A percentile compares a stretch with the other conserved stretches of the same genome.
phyloP scores from a whole-genome alignment of 1,140 invertebrate genomes.

The Triops cancriformis region DNA sequence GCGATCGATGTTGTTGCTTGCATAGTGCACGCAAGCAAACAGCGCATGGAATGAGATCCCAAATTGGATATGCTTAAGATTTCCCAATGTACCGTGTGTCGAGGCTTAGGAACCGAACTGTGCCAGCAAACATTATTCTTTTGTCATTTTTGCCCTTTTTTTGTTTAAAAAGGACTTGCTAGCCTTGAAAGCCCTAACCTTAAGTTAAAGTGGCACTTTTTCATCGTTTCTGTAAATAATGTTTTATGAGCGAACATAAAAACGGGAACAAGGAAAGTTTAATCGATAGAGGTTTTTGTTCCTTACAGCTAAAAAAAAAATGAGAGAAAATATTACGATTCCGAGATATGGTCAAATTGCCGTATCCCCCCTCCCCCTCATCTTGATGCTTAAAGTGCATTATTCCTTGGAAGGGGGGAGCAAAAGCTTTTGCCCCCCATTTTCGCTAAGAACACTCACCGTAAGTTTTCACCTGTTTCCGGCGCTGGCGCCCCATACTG shows the following conservation, averaged over 20 bases:
- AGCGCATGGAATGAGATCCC: conserved; percentile 1
- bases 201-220: not conserved
- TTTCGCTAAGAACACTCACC: not conserved
- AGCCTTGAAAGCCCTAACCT: not conserved
- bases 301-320: not conserved
- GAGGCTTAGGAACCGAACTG: not conserved
- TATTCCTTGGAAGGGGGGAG: not conserved
- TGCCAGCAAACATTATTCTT: not conserved
- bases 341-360: not conserved
- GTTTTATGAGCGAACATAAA: not conserved
- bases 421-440: not conserved
- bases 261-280: not conserved
- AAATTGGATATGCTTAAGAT: conserved; percentile 14
- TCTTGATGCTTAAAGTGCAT: not conserved
- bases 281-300: not conserved
- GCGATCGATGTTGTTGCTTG: conserved; percentile 12
- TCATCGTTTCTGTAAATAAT: not conserved
- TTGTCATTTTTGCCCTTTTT: not conserved
- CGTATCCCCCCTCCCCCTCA: not conserved
- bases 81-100: not conserved
- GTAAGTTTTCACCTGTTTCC: conserved; percentile 9
- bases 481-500: not conserved
- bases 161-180: not conserved
- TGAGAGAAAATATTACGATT: not conserved
- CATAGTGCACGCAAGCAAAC: conserved; percentile 7